Percentiles rank a stretch among this genome's conserved stretches.
These are phyloP conservation scores for Acropora tenuis DNA, from an alignment of 64 coral and sea anemone species.

Conservation along the genomic window DNA sequence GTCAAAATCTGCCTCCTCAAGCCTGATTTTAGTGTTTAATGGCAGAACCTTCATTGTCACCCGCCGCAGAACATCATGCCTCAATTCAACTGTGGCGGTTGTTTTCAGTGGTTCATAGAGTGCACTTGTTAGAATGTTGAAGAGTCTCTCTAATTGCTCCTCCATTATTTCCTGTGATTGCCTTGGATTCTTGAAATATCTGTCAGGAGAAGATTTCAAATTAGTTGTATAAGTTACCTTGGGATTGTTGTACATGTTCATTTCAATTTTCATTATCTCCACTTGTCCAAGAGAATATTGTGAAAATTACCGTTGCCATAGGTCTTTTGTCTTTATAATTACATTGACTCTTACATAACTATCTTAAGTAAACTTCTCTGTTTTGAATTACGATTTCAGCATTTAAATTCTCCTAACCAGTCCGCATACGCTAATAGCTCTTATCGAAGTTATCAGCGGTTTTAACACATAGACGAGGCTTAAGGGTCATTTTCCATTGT, in stretches of 20 bases:
- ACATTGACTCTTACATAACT: too few species aligned
- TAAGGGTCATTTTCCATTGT: too few species aligned
- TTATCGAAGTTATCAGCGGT: too few species aligned
- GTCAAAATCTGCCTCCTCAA: constrained; percentile 1
- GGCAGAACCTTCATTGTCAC: neutral
- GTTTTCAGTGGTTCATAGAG: neutral
- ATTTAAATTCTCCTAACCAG: too few species aligned
- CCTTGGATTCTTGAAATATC: constrained; percentile 10
- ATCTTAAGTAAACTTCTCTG: too few species aligned
- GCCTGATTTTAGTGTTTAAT: neutral
- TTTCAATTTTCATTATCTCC: neutral
- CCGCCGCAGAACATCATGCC: neutral
- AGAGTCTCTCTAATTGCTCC: neutral
- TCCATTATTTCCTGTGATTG: neutral
- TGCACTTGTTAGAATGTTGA: neutral
- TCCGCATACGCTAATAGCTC: too few species aligned
- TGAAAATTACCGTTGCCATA: too few species aligned
- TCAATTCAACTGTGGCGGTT: neutral
- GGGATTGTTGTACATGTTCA: neutral
- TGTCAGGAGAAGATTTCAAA: neutral
- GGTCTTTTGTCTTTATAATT: too few species aligned
- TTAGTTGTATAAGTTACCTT: neutral
- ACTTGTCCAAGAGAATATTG: neutral
- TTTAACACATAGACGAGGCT: too few species aligned
- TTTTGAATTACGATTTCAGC: too few species aligned